phyloP scores from a whole-genome alignment of 2,797 vertebrate species.

The Lepus townsendii region DNA sequence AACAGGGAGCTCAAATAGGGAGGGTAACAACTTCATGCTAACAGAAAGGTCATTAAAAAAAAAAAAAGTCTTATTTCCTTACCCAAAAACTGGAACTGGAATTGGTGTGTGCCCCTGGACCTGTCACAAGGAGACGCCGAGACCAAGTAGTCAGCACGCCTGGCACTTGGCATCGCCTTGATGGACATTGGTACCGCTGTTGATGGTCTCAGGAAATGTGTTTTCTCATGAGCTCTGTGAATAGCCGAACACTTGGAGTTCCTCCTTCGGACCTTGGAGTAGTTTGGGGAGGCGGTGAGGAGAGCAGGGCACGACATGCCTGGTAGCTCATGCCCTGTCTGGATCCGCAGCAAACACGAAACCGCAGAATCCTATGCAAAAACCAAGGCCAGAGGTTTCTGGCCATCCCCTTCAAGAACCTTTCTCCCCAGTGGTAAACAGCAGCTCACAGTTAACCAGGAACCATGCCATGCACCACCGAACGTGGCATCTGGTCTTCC shows the following conservation, averaged over 20 bases:
- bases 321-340: background rate
- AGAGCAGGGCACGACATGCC: background rate
- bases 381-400: background rate
- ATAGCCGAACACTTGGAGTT: accelerated
- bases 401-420: background rate
- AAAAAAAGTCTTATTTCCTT: background rate
- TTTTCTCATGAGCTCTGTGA: background rate
- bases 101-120: accelerated
- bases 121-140: background rate
- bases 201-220: too few species aligned
- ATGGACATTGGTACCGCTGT: too few species aligned
- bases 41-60: too few species aligned
- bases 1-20: background rate
- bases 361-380: background rate
- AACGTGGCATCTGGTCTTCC: background rate
- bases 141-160: too few species aligned
- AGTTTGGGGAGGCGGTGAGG: background rate
- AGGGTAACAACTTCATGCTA: too few species aligned
- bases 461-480: background rate
- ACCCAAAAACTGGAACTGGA: background rate
- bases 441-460: background rate
- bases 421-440: background rate
- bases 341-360: background rate
- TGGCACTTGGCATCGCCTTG: too few species aligned
- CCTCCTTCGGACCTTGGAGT: background rate